Conservation (phyloP, 2,797 vertebrate genomes). For the Lepilemur ruficaudatus region DNA sequence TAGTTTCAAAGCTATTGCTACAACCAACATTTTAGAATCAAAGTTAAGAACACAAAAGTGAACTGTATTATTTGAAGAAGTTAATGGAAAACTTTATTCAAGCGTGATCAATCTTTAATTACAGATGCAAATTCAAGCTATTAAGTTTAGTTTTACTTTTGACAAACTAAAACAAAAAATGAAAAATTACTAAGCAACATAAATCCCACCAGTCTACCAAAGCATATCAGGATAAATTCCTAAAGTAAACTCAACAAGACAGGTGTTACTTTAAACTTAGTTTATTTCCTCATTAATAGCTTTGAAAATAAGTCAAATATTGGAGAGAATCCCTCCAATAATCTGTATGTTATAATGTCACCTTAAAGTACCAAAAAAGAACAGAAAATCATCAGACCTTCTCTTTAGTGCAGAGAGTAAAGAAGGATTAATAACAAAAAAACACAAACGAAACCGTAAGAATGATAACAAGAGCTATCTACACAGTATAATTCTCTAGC, state of each 20-base stretch:
- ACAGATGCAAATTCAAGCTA: background rate
- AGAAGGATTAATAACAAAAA: background rate
- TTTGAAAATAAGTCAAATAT: background rate
- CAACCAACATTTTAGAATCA: background rate
- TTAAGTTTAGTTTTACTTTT: background rate
- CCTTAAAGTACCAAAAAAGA: background rate
- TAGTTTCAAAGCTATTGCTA: background rate
- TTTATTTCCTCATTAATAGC: background rate
- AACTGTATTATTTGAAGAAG: background rate
- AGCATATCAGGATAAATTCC: background rate
- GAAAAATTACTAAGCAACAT: background rate
- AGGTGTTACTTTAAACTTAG: background rate
- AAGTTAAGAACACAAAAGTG: background rate
- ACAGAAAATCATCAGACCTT: background rate
- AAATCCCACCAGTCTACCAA: background rate
- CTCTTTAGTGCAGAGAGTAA: background rate
- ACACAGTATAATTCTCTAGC: background rate
- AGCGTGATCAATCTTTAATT: background rate
- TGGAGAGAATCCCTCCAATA: background rate
- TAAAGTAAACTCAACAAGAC: background rate
- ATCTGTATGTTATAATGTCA: background rate
- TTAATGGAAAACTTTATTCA: background rate
- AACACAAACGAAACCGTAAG: background rate
- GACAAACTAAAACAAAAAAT: background rate
- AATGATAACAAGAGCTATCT: background rate